These are phyloP conservation scores for Enoplosus armatus DNA, from an alignment of 2,797 vertebrate genomes.

Conservation along the genomic window DNA sequence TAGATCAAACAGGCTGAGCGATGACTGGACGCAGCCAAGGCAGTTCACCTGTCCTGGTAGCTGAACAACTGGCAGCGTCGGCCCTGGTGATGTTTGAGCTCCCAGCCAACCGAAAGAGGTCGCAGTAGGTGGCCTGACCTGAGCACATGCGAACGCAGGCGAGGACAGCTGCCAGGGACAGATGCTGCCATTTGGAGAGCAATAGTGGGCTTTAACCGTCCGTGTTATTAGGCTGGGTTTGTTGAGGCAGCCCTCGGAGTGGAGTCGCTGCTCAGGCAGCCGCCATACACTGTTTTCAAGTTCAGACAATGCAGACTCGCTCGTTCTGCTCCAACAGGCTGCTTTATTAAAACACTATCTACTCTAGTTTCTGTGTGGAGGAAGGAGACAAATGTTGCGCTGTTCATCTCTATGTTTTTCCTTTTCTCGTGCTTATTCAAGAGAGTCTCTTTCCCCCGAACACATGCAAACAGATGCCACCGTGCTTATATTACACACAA, in stretches of 20 bases:
- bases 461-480: slow-evolving; percentile 47
- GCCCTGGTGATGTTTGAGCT: slow-evolving; percentile 48
- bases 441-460: slow-evolving; percentile 13
- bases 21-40: slow-evolving; percentile 47
- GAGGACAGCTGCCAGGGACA: slow-evolving; percentile 79
- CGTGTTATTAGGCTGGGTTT: slow-evolving; percentile 58
- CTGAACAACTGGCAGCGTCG: slow-evolving; percentile 43
- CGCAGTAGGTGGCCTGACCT: slow-evolving; percentile 61
- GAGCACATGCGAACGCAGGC: slow-evolving; percentile 64
- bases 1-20: slow-evolving; percentile 54
- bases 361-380: slow-evolving; percentile 21
- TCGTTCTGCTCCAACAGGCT: slow-evolving; percentile 45
- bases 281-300: slow-evolving; percentile 25
- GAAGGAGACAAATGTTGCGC: slow-evolving; percentile 27
- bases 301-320: slow-evolving; percentile 29
- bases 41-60: slow-evolving; percentile 48
- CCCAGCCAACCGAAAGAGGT: slow-evolving; percentile 58
- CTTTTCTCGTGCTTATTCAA: slow-evolving; percentile 26
- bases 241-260: slow-evolving; percentile 29
- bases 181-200: slow-evolving; percentile 74
- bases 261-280: slow-evolving; percentile 33
- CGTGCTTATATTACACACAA: slow-evolving; percentile 38
- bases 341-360: slow-evolving; percentile 52
- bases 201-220: slow-evolving; percentile 54
- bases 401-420: slow-evolving; percentile 22